phyloP scores from a whole-genome alignment of 2,797 vertebrate genomes.

The Calcarius lapponicus region DNA sequence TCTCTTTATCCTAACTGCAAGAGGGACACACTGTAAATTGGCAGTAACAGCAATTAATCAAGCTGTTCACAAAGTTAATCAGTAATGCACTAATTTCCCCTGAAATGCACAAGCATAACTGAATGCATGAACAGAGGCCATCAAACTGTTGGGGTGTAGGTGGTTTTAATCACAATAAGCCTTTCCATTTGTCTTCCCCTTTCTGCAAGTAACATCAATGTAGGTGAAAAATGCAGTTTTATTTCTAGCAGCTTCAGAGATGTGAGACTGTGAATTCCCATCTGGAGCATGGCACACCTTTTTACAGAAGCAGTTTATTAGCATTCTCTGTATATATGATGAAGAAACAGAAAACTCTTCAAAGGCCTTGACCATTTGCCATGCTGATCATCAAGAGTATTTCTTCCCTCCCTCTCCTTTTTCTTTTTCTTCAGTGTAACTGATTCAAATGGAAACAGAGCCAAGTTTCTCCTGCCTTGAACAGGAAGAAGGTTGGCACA shows the following conservation, averaged over 20 bases:
- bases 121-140: neutral
- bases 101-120: neutral
- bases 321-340: neutral
- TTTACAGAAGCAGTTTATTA: neutral
- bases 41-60: slow-evolving; percentile 10
- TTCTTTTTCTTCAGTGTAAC: neutral
- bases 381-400: neutral
- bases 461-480: neutral
- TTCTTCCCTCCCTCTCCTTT: neutral
- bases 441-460: neutral
- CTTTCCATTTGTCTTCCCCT: neutral
- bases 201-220: neutral
- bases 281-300: neutral
- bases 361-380: neutral
- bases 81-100: neutral
- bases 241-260: neutral
- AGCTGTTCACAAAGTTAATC: neutral
- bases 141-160: neutral
- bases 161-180: neutral
- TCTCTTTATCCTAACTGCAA: slow-evolving; percentile 33
- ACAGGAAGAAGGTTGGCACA: neutral
- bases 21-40: neutral
- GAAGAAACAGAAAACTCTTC: neutral
- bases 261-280: neutral
- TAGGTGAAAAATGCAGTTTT: neutral